Evolutionary conservation across 2,888 invertebrate species (phyloP).

Genomic region (Candidula unifasciata): DNA sequence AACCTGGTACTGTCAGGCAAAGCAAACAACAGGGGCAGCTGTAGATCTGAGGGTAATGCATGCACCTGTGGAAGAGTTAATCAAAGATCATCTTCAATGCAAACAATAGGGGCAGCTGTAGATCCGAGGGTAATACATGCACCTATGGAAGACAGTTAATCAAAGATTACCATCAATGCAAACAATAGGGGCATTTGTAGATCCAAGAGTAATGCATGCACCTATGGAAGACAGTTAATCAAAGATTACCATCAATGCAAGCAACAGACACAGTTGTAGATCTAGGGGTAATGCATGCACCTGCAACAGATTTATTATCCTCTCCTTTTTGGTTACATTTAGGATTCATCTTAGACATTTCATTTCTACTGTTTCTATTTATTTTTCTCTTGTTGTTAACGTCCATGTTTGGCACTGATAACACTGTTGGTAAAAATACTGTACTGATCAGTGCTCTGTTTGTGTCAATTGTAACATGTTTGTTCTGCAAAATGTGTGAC

Average conservation of each 20-base stretch:
- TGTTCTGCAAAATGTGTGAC: too few relatives aligned
- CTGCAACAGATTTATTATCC: slow-evolving; percentile 75
- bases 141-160: slow-evolving; percentile 80
- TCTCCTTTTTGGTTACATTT: too few relatives aligned
- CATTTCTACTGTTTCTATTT: too few relatives aligned
- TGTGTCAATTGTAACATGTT: too few relatives aligned
- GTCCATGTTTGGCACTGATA: too few relatives aligned
- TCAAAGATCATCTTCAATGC: too few relatives aligned
- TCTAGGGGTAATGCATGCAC: slow-evolving; percentile 89
- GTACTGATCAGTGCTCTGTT: too few relatives aligned
- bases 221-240: slow-evolving; percentile 78
- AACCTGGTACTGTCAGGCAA: slow-evolving; percentile 94
- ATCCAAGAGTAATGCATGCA: slow-evolving; percentile 89
- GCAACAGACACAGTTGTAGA: slow-evolving; percentile 88
- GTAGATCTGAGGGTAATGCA: slow-evolving; percentile 88
- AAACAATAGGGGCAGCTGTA: slow-evolving; percentile 90
- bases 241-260: too few relatives aligned
- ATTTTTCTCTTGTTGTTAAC: too few relatives aligned
- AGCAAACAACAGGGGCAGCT: slow-evolving; percentile 88
- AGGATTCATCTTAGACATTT: too few relatives aligned
- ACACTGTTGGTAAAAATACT: too few relatives aligned
- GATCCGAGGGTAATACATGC: slow-evolving; percentile 89
- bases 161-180: too few relatives aligned
- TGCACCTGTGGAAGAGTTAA: slow-evolving; percentile 81
- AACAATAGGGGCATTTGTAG: slow-evolving; percentile 90